Conservation (phyloP, 2,888 invertebrate genomes). For the Dryococelus australis region DNA sequence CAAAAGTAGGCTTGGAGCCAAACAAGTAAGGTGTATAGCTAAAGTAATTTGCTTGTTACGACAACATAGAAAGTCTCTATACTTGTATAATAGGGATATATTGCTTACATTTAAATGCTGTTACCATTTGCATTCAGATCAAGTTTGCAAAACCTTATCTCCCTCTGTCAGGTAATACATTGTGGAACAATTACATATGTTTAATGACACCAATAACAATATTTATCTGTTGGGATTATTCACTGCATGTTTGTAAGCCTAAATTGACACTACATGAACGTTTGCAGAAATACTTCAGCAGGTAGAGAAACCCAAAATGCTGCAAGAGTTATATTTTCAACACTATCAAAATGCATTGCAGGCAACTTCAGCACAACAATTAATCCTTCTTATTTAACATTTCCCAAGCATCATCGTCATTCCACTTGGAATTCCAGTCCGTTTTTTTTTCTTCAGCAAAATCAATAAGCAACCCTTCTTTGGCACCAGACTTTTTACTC, state of each 20-base stretch:
- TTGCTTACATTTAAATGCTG: neutral
- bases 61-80: neutral
- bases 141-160: neutral
- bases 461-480: constrained; percentile 52
- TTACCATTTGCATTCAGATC: neutral
- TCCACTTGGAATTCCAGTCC: constrained; percentile 59
- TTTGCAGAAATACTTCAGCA: neutral
- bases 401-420: constrained; percentile 69
- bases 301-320: neutral
- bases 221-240: neutral
- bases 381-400: constrained; percentile 61
- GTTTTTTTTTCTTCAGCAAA: constrained; percentile 47
- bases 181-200: neutral
- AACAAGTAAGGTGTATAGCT: neutral
- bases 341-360: neutral
- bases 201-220: neutral
- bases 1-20: too few species aligned
- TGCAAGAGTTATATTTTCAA: neutral
- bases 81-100: neutral
- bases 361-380: neutral
- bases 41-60: too few species aligned
- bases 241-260: neutral
- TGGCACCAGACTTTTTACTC: constrained; percentile 49
- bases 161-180: neutral
- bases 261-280: too few species aligned